These are phyloP conservation scores for Psilopsiagon aymara DNA, from an alignment of 2,113 vertebrate genomes.

Conservation along the genomic window DNA sequence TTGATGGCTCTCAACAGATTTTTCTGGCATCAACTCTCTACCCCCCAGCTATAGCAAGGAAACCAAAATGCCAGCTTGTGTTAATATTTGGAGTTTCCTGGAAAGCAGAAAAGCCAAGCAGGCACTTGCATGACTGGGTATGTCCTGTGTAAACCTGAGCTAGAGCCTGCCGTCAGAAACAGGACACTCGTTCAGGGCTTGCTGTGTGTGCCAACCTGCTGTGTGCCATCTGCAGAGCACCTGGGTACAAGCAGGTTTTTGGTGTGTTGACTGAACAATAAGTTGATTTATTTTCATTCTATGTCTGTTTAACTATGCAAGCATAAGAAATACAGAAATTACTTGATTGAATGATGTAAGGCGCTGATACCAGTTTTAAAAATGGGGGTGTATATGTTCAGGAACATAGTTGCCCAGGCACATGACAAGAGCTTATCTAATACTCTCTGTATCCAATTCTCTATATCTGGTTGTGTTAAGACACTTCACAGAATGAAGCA, in stretches of 20 bases:
- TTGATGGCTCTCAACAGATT: neutral
- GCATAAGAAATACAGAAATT: neutral
- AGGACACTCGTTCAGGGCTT: neutral
- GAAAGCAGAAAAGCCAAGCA: neutral
- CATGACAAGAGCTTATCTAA: neutral
- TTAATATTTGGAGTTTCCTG: constrained; percentile 1
- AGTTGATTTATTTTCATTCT: neutral
- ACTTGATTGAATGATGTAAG: neutral
- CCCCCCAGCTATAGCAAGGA: neutral
- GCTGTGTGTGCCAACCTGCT: neutral
- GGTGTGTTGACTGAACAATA: neutral
- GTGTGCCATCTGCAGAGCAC: neutral
- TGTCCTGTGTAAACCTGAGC: neutral
- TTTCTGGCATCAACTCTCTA: neutral
- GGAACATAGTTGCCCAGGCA: neutral
- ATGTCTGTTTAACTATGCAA: neutral
- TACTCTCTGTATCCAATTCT: neutral
- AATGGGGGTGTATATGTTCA: neutral
- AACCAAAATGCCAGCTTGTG: constrained; percentile 3
- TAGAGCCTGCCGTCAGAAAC: neutral
- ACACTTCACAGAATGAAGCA: neutral
- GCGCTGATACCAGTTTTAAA: neutral
- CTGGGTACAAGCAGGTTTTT: neutral
- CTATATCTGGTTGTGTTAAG: neutral
- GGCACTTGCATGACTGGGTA: neutral